phyloP scores from a whole-genome alignment of 2,113 vertebrate genomes.

The Silurus glanis region DNA sequence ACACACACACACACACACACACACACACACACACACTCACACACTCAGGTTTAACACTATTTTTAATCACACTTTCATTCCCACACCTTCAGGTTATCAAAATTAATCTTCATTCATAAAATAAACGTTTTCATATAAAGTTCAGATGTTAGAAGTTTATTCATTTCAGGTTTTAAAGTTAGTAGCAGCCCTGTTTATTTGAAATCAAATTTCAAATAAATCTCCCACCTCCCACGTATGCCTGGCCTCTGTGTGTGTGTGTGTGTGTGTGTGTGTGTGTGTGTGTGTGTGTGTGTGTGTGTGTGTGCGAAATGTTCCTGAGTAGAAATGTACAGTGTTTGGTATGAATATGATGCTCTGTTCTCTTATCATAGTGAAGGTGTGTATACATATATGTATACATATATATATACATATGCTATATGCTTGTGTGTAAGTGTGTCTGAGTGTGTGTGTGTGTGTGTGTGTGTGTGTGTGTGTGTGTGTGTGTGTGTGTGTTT shows the following conservation, averaged over 20 bases:
- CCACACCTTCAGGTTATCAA: neutral
- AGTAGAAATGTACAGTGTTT: too few species aligned
- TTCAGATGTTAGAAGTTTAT: neutral
- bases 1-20: constrained; percentile 2
- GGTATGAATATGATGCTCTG: too few species aligned
- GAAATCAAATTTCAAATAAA: constrained; percentile 46
- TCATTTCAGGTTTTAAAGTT: neutral
- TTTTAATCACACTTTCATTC: neutral
- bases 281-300: constrained; percentile 56
- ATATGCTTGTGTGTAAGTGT: constrained; percentile 41
- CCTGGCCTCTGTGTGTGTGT: constrained; percentile 55
- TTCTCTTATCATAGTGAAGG: too few species aligned
- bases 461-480: constrained; percentile 45
- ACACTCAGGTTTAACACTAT: neutral
- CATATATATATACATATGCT: too few species aligned
- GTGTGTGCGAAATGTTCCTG: constrained; percentile 42
- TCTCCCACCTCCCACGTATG: constrained; percentile 66
- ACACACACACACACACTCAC: constrained; percentile 9
- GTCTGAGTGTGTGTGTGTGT: constrained; percentile 40
- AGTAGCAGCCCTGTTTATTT: constrained; percentile 29
- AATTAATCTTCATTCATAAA: neutral
- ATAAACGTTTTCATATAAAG: neutral
- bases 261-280: constrained; percentile 49
- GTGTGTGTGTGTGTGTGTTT: neutral
- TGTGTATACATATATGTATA: neutral